A percentile compares a stretch with the other conserved stretches of the same genome.
Conservation (phyloP, 2,113 vertebrate genomes). For the Catagonus wagneri region DNA sequence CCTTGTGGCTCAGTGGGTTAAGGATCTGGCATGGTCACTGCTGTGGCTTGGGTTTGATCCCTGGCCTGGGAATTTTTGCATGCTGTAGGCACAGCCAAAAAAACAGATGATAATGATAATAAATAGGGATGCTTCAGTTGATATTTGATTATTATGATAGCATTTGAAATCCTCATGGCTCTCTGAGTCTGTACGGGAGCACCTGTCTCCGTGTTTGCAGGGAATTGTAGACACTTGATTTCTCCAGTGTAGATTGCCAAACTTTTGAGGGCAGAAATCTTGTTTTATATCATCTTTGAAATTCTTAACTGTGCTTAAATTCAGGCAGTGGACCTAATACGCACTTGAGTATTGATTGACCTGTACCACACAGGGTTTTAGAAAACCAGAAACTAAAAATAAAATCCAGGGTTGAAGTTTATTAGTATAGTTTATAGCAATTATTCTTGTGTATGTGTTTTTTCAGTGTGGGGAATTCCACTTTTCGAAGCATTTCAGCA, state of each 20-base stretch:
- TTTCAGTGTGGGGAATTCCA: neutral
- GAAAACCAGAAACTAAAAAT: constrained; percentile 54
- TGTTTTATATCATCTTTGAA: constrained; percentile 8
- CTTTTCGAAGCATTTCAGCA: constrained; percentile 13
- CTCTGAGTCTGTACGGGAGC: neutral
- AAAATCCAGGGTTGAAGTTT: neutral
- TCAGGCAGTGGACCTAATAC: neutral
- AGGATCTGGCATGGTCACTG: too few species aligned
- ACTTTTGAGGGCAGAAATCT: neutral
- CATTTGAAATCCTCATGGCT: neutral
- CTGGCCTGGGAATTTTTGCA: too few species aligned
- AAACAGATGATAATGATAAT: too few species aligned
- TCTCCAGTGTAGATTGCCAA: neutral
- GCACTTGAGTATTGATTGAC: constrained; percentile 8
- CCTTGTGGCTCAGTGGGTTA: too few species aligned
- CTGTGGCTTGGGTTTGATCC: too few species aligned
- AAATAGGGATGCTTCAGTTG: neutral
- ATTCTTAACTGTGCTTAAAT: constrained; percentile 12
- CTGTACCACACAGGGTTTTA: neutral
- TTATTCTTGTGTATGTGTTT: neutral
- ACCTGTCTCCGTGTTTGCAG: neutral
- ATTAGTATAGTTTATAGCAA: neutral
- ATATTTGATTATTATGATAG: neutral
- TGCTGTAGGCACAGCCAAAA: too few species aligned
- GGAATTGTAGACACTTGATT: neutral